phyloP scores from a whole-genome alignment of 2,888 invertebrate genomes.

The Seladonia tumulorum region DNA sequence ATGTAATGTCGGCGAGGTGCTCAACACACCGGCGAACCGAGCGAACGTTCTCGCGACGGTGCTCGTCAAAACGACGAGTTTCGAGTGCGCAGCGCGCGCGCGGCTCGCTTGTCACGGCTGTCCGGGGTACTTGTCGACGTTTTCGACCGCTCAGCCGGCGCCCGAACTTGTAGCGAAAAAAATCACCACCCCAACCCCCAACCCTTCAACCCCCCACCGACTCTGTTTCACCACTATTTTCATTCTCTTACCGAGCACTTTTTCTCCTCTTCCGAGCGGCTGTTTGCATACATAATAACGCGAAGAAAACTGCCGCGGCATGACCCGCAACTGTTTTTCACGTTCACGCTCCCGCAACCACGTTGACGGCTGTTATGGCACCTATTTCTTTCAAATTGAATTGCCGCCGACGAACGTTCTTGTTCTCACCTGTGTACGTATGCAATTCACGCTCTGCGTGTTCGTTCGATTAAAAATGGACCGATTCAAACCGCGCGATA shows the following conservation, averaged over 20 bases:
- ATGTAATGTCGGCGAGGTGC: slow-evolving; percentile 49
- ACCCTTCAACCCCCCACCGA: background rate
- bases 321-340: slow-evolving; percentile 23
- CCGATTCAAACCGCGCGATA: background rate
- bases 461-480: background rate
- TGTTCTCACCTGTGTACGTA: background rate
- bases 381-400: background rate
- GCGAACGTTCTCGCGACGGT: slow-evolving; percentile 50
- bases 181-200: background rate
- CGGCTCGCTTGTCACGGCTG: slow-evolving; percentile 49
- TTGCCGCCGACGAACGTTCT: background rate
- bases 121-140: slow-evolving; percentile 27
- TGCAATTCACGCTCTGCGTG: background rate
- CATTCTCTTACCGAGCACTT: slow-evolving; percentile 38
- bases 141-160: slow-evolving; percentile 40
- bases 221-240: slow-evolving; percentile 19
- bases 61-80: slow-evolving; percentile 54
- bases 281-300: slow-evolving; percentile 24
- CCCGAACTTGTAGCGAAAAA: slow-evolving; percentile 20
- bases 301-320: slow-evolving; percentile 33
- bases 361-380: background rate
- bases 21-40: slow-evolving; percentile 41
- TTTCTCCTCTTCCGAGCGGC: slow-evolving; percentile 20
- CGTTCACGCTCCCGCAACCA: slow-evolving; percentile 11
- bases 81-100: slow-evolving; percentile 39